Base-by-base conservation (phyloP, 2,797 vertebrate species). In the Cossypha dichroa region DNA sequence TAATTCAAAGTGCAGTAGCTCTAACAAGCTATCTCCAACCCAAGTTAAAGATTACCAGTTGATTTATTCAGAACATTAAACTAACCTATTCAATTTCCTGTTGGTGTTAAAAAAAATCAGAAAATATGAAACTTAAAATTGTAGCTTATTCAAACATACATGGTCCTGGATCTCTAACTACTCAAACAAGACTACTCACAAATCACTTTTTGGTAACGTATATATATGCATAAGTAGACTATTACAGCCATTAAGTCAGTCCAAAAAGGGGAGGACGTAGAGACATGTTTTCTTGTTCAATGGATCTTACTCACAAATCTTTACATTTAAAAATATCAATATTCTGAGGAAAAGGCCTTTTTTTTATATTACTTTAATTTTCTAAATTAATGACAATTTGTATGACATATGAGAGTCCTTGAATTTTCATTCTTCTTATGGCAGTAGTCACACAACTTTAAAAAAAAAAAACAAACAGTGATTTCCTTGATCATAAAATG, bases 271-370 rank as follows among this genome's bases (percentile, higher is more conserved):
- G 31, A 74, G 9, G 17, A 13, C 60, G 4, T 55, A 74, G 49
- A 13, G 6, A 48, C 80, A 25, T 58, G 93, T 97, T 96, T 96
- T 90, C 76, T 88, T 58, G 16, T 88, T 95, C 93, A 92, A 45
- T 93, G n/a, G 86, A 92, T 97, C 60, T 96, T 83, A 25, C 40
- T 40, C 40, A 40, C 33, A 88, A 85, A 94, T 94, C 82, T 88
- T 96, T 96, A 93, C 49, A 89, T 93, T 97, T 95, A 92, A 94
- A 60, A 74, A 68, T 67, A 96, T 28, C 83, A 97, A 94, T 84
- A 95, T 68, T 58, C 52, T 59, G 25, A 77, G 25, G 31, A 70
- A 88, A 86, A 76, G 2, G 2, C 1, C 11, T 38, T 81, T 85
- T 52, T 52, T 22, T 45, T 20, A 55, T 43, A 43, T 68, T 16